A percentile compares a stretch with the other conserved stretches of the same genome.
Evolutionary conservation across 2,888 invertebrate species (phyloP).

Genomic region (Nomada ruficornis): DNA sequence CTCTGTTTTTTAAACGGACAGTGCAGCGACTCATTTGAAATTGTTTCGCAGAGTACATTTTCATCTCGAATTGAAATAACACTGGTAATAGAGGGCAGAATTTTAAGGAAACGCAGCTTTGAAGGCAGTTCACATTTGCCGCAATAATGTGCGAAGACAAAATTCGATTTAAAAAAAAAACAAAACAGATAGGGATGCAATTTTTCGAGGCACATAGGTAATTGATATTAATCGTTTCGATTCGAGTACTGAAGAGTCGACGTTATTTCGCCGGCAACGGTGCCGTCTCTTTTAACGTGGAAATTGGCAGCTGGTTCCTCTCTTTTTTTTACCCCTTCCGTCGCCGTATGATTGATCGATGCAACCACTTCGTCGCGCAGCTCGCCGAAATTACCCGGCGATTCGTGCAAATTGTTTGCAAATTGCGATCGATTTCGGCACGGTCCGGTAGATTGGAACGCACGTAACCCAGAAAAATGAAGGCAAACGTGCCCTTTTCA

Average conservation of each 20-base stretch:
- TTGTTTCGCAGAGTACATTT: too few species aligned
- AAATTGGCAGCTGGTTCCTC: slow-evolving; percentile 36
- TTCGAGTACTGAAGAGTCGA: slow-evolving; percentile 2
- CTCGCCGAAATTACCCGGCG: slow-evolving; percentile 63
- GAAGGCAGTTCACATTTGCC: too few species aligned
- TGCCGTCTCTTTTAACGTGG: slow-evolving; percentile 18
- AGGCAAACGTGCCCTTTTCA: not conserved
- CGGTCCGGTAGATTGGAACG: slow-evolving; percentile 40
- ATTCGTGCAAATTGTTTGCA: slow-evolving; percentile 71
- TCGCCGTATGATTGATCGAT: slow-evolving; percentile 62
- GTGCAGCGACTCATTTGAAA: not conserved
- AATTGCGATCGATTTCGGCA: slow-evolving; percentile 61
- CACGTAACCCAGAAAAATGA: slow-evolving; percentile 34
- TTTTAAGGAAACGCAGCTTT: too few species aligned
- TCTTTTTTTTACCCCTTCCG: not conserved
- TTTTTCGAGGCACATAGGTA: not conserved
- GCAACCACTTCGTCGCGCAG: slow-evolving; percentile 31
- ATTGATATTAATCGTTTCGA: slow-evolving; percentile 35
- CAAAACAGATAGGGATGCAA: not conserved
- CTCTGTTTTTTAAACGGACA: not conserved
- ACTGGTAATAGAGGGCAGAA: too few species aligned
- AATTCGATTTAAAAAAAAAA: not conserved
- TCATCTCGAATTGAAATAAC: too few species aligned
- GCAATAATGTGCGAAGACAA: not conserved
- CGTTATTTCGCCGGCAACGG: slow-evolving; percentile 11